These are phyloP conservation scores for Stenopsyche tienmushanensis DNA, from an alignment of 1,140 invertebrate species.

Conservation along the genomic window DNA sequence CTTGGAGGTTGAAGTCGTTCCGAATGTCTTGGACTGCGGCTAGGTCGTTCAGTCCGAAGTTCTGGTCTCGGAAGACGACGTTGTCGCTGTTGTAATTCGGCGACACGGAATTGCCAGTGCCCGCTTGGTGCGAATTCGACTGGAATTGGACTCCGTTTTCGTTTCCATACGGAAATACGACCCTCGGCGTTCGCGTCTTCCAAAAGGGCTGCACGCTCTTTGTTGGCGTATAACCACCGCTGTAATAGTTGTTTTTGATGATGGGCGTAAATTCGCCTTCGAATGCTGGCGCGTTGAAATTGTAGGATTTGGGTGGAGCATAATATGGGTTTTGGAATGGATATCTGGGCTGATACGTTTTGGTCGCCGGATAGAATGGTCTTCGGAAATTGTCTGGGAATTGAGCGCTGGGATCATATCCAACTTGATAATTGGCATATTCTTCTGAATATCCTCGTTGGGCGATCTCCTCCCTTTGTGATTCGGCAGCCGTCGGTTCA, in stretches of 20 bases:
- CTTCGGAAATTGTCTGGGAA: slow-evolving; percentile 7
- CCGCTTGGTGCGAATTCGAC: slow-evolving; percentile 55
- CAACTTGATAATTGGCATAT: slow-evolving; percentile 18
- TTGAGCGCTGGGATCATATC: slow-evolving; percentile 1
- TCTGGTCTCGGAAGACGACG: slow-evolving; percentile 62
- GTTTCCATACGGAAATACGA: slow-evolving; percentile 56
- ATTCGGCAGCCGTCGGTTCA: background rate
- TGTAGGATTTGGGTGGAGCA: slow-evolving; percentile 32
- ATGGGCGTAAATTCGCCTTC: slow-evolving; percentile 45
- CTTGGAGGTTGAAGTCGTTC: slow-evolving; percentile 58
- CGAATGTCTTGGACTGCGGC: slow-evolving; percentile 52
- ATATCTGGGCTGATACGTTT: slow-evolving; percentile 30
- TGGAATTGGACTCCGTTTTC: slow-evolving; percentile 48
- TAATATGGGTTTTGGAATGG: slow-evolving; percentile 32
- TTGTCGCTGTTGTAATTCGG: slow-evolving; percentile 56
- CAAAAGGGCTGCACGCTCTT: slow-evolving; percentile 39
- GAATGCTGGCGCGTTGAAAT: slow-evolving; percentile 44
- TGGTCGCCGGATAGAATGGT: slow-evolving; percentile 15
- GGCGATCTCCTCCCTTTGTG: slow-evolving; percentile 2
- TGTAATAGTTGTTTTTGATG: slow-evolving; percentile 44
- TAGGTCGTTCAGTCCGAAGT: slow-evolving; percentile 58
- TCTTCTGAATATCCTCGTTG: slow-evolving; percentile 24
- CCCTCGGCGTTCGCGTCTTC: slow-evolving; percentile 58
- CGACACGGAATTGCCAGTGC: slow-evolving; percentile 44
- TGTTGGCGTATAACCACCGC: background rate